Evolutionary conservation across 2,888 invertebrate genomes (phyloP).

Genomic region (Thalpophila matura): DNA sequence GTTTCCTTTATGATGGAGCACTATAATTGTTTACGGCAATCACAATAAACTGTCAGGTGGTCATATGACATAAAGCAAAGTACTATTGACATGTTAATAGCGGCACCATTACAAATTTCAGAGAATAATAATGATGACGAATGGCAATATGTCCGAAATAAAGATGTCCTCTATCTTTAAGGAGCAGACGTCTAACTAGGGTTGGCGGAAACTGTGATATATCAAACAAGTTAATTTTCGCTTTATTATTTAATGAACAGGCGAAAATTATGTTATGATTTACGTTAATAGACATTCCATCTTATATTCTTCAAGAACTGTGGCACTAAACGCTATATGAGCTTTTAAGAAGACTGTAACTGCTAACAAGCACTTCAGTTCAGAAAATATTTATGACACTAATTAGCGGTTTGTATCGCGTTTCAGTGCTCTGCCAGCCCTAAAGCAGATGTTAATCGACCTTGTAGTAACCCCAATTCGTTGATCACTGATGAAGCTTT

Average conservation of each 20-base stretch:
- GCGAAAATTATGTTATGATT: not conserved
- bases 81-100: constrained; percentile 68
- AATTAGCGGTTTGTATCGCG: constrained; percentile 44
- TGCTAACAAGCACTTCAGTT: not conserved
- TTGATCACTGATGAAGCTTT: constrained; percentile 76
- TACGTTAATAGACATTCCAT: not conserved
- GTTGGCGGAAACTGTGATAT: constrained; percentile 59
- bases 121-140: constrained; percentile 82
- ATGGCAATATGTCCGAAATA: constrained; percentile 78
- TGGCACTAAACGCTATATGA: not conserved
- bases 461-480: constrained; percentile 83
- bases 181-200: constrained; percentile 62
- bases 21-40: constrained; percentile 21
- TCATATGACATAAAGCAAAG: constrained; percentile 56
- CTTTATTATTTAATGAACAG: not conserved
- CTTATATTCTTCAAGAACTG: not conserved
- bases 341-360: not conserved
- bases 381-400: constrained; percentile 24
- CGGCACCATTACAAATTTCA: constrained; percentile 77
- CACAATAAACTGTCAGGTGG: constrained; percentile 42
- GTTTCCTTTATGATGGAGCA: constrained; percentile 10
- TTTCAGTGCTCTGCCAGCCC: constrained; percentile 63
- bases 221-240: constrained; percentile 2
- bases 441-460: constrained; percentile 75
- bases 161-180: constrained; percentile 74